A percentile compares a stretch with the other conserved stretches of the same genome.
These are phyloP conservation scores for Schlechtendalia chinensis DNA, from an alignment of 1,140 invertebrate species.

Conservation along the genomic window DNA sequence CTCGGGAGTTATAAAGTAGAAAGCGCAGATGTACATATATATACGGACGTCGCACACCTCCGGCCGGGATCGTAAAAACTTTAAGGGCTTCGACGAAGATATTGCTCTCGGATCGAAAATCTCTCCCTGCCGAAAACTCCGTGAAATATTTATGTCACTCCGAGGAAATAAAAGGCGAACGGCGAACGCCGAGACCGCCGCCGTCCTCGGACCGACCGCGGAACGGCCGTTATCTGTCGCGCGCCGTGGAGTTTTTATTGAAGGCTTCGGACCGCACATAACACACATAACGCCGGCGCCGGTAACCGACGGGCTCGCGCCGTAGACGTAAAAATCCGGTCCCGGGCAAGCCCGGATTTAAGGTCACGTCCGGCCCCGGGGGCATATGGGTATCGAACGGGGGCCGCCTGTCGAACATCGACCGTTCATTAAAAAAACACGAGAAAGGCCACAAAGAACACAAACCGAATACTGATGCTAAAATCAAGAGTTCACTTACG, in stretches of 20 bases:
- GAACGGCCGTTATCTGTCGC: not conserved
- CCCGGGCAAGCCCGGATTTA: too few species aligned
- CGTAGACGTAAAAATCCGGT: too few species aligned
- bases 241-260: slow-evolving; percentile 2
- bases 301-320: too few species aligned
- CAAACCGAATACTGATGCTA: too few species aligned
- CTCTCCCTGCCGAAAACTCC: not conserved
- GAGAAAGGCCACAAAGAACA: too few species aligned
- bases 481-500: too few species aligned
- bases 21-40: not conserved
- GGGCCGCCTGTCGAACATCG: too few species aligned
- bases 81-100: not conserved
- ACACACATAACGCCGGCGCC: slow-evolving; percentile 1
- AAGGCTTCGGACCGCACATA: not conserved
- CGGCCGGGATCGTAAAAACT: slow-evolving; percentile 22
- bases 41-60: not conserved
- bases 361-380: too few species aligned
- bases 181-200: too few species aligned
- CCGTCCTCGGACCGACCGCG: too few species aligned
- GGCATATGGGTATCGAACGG: too few species aligned
- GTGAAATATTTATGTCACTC: slow-evolving; percentile 31
- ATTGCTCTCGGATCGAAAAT: slow-evolving; percentile 5
- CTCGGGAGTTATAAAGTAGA: not conserved
- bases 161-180: slow-evolving; percentile 21
- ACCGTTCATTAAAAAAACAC: too few species aligned